Conservation (phyloP, 2,113 vertebrate genomes). For the Indicator maculatus region DNA sequence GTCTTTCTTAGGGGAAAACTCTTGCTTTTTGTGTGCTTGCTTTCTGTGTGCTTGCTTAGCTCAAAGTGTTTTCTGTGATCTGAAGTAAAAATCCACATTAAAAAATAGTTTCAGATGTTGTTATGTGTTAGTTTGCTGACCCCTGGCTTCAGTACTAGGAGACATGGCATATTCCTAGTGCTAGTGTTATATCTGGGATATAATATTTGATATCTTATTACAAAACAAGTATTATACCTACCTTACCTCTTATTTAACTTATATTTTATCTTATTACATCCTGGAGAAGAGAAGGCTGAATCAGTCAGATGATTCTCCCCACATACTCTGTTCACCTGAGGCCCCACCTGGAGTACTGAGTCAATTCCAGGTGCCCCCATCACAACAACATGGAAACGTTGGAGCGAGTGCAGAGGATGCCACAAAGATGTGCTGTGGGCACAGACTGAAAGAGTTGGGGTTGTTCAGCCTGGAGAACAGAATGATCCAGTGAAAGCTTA, state of each 20-base stretch:
- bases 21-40: neutral
- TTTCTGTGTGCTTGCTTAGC: conserved; percentile 19
- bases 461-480: no score
- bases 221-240: neutral
- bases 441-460: no score
- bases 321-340: no score
- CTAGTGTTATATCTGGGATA: neutral
- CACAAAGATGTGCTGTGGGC: no score
- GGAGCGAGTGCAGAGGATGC: no score
- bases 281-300: no score
- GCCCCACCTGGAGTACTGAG: no score
- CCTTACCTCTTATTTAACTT: neutral
- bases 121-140: neutral
- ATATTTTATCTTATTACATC: neutral
- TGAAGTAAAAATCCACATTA: neutral
- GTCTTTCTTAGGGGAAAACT: conserved; percentile 10
- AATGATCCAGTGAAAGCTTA: no score
- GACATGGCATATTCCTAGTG: neutral
- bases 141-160: neutral
- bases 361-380: no score
- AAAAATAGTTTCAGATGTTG: neutral
- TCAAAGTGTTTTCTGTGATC: neutral
- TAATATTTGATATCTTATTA: neutral
- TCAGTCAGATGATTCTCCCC: no score
- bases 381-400: no score